Percentiles rank a stretch among this genome's conserved stretches.
Conservation (phyloP, 1,140 invertebrate genomes). For the Venturia canescens region DNA sequence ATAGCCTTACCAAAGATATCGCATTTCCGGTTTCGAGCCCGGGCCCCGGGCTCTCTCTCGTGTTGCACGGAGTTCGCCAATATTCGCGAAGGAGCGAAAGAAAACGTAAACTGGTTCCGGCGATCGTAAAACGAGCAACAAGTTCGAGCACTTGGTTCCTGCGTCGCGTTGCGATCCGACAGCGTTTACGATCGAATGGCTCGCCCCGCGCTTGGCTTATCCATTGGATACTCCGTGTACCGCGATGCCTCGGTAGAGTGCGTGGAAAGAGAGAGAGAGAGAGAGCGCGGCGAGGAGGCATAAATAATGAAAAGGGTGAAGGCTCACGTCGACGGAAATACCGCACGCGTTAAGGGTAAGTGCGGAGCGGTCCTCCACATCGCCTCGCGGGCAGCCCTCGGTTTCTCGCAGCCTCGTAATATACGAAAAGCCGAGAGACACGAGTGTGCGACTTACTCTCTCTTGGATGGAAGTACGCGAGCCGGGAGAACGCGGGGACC, state of each 20-base stretch:
- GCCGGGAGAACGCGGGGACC: neutral
- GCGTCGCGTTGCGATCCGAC: neutral
- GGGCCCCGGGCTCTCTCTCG: no score
- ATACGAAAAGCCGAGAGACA: constrained; percentile 1
- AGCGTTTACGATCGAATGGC: neutral
- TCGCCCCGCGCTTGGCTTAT: neutral
- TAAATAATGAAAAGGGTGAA: constrained; percentile 15
- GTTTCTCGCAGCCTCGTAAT: neutral
- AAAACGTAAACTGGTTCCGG: no score
- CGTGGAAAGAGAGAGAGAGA: neutral
- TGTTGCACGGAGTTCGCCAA: no score
- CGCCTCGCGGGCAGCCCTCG: neutral
- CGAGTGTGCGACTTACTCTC: neutral
- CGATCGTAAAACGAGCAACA: no score
- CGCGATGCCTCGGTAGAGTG: no score
- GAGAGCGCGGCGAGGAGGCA: neutral
- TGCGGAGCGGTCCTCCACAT: neutral
- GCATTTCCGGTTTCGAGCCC: no score
- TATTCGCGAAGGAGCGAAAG: no score
- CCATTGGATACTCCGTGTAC: no score
- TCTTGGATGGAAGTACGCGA: neutral
- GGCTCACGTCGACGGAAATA: constrained; percentile 10
- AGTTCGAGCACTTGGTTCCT: neutral
- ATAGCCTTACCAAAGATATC: no score
- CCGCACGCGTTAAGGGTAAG: constrained; percentile 8